Conservation (phyloP, 2,797 vertebrate species). For the Zenarchopterus dispar region DNA sequence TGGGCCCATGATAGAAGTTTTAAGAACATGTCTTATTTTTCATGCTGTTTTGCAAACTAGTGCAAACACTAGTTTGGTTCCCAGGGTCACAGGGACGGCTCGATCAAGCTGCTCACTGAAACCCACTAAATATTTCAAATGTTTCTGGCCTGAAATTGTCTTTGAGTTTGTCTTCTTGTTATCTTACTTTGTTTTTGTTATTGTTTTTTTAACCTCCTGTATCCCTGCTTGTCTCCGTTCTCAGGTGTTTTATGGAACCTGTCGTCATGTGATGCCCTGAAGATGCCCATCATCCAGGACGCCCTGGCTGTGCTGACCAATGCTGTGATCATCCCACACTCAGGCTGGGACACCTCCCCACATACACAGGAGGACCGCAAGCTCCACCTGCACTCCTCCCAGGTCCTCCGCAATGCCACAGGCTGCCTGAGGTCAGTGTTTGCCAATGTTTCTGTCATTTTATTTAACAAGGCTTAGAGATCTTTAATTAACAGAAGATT, state of each 20-base stretch:
- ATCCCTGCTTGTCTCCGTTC: constrained; percentile 7
- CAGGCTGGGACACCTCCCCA: constrained; percentile 95
- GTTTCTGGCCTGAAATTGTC: constrained; percentile 2
- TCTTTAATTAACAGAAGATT: too few species aligned
- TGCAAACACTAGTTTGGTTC: too few species aligned
- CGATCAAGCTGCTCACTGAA: constrained; percentile 2
- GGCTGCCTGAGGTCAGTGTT: constrained; percentile 92
- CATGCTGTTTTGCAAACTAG: too few species aligned
- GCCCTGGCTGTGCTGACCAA: constrained; percentile 97
- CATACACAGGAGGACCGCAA: constrained; percentile 94
- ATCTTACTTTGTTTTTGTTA: not conserved
- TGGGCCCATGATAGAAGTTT: too few species aligned
- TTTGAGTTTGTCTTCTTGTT: constrained; percentile 5
- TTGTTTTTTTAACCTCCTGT: not conserved
- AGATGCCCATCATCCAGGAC: constrained; percentile 99
- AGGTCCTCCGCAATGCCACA: constrained; percentile 98
- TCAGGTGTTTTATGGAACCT: constrained; percentile 93
- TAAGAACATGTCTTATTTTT: too few species aligned
- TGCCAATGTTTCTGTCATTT: not conserved
- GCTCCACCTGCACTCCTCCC: constrained; percentile 95
- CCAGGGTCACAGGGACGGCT: not conserved
- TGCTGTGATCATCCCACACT: constrained; percentile 97
- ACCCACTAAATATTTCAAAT: constrained; percentile 28
- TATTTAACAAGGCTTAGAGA: not conserved
- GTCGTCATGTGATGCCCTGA: constrained; percentile 96